Conservation (phyloP, 2,113 vertebrate genomes). For the Nansenia antarctica region DNA sequence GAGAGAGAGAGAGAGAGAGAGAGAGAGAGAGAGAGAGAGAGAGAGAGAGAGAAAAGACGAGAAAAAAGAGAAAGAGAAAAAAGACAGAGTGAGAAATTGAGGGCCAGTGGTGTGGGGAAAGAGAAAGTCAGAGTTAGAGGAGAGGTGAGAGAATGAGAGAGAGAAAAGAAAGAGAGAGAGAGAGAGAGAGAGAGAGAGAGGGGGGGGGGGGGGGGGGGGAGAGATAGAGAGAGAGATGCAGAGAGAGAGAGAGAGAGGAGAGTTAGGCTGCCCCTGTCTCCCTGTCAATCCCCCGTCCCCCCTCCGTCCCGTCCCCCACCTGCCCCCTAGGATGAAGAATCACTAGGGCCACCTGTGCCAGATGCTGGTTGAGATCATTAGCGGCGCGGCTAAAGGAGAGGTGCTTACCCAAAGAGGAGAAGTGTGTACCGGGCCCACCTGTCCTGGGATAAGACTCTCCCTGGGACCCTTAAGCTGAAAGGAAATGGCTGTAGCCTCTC, state of each 20-base stretch:
- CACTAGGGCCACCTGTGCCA: constrained; percentile 48
- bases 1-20: not conserved
- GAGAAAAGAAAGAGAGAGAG: not conserved
- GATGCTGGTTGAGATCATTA: constrained; percentile 65
- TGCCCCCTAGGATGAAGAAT: constrained; percentile 48
- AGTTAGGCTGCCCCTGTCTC: constrained; percentile 4
- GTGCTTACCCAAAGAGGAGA: constrained; percentile 59
- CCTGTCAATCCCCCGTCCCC: constrained; percentile 47
- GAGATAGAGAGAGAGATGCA: not conserved
- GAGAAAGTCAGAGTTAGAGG: not conserved
- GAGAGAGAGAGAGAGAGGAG: not conserved
- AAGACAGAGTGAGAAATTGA: not conserved
- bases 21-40: not conserved
- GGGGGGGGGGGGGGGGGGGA: constrained; percentile 1
- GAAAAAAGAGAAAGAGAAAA: not conserved
- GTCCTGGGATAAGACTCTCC: constrained; percentile 52
- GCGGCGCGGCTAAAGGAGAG: constrained; percentile 52
- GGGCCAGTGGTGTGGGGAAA: not conserved
- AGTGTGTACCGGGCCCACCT: constrained; percentile 51
- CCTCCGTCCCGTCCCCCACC: too few relatives aligned
- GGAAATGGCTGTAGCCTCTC: constrained; percentile 42
- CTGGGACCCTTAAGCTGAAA: constrained; percentile 63
- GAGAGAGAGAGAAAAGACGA: not conserved
- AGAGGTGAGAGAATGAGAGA: not conserved
- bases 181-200: not conserved